Conservation (phyloP, 1,140 invertebrate species). For the Drosophila busckii region DNA sequence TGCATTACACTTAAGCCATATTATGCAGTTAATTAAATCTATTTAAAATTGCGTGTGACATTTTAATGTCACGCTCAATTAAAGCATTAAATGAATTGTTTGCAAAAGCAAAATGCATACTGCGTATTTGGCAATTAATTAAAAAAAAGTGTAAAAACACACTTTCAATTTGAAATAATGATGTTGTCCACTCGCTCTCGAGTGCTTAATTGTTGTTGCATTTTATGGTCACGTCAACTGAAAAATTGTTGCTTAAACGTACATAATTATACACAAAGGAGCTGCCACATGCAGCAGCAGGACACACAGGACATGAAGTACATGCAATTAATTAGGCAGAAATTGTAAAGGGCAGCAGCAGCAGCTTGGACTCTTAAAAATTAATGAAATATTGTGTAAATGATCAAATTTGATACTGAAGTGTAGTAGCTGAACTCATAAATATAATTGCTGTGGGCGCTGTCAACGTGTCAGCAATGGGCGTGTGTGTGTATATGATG, state of each 20-base stretch:
- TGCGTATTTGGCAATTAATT: constrained; percentile 54
- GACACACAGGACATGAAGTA: not conserved
- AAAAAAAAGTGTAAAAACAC: constrained; percentile 31
- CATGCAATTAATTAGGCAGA: constrained; percentile 38
- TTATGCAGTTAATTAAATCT: constrained; percentile 66
- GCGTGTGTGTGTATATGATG: not conserved
- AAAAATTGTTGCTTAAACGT: constrained; percentile 23
- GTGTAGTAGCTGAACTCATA: not conserved
- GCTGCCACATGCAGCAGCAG: not conserved
- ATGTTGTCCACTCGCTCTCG: constrained; percentile 3
- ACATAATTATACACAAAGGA: constrained; percentile 28
- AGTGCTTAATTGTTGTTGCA: constrained; percentile 58
- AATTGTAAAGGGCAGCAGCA: constrained; percentile 7
- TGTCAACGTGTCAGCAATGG: not conserved
- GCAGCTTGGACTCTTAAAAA: constrained; percentile 1
- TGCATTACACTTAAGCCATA: constrained; percentile 21
- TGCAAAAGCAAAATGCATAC: constrained; percentile 33
- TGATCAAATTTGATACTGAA: constrained; percentile 13
- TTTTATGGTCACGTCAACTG: constrained; percentile 41
- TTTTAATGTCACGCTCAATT: constrained; percentile 6
- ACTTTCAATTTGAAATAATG: constrained; percentile 8
- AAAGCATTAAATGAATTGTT: constrained; percentile 58
- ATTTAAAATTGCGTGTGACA: constrained; percentile 50
- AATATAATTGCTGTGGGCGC: constrained; percentile 24
- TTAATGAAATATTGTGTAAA: constrained; percentile 29